Conservation (phyloP, 2,888 invertebrate species). For the Anthophora plumipes region DNA sequence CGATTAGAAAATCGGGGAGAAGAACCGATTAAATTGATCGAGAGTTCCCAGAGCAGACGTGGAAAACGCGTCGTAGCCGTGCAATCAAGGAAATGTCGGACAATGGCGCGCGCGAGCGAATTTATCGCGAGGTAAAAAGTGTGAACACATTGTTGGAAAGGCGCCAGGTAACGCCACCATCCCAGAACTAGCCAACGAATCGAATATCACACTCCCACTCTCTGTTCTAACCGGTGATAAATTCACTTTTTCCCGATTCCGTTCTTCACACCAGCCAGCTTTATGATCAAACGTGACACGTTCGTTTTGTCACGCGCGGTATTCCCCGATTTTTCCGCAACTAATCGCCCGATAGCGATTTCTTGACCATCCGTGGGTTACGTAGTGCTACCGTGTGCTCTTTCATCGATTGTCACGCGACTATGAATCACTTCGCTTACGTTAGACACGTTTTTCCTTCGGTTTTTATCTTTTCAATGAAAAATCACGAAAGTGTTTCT, state of each 20-base stretch:
- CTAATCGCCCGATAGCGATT: not conserved
- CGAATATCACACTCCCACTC: slow-evolving; percentile 28
- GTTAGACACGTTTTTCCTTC: not conserved
- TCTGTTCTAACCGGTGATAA: slow-evolving; percentile 18
- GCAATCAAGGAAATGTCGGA: slow-evolving; percentile 28
- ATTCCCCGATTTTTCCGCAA: not conserved
- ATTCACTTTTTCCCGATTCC: slow-evolving; percentile 17
- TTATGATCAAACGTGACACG: slow-evolving; percentile 1
- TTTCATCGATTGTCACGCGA: slow-evolving; percentile 15
- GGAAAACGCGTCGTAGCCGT: slow-evolving; percentile 42
- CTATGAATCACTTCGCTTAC: not conserved
- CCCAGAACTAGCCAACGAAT: slow-evolving; percentile 17
- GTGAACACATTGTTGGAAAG: slow-evolving; percentile 75
- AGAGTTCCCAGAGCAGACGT: not conserved
- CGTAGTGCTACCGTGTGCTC: slow-evolving; percentile 10
- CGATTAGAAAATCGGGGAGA: too few relatives aligned
- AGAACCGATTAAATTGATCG: too few relatives aligned
- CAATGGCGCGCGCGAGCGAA: slow-evolving; percentile 46
- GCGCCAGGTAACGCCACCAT: slow-evolving; percentile 68
- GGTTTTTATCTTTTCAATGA: not conserved
- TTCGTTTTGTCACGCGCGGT: not conserved
- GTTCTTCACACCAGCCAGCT: slow-evolving; percentile 6
- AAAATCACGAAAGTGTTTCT: too few relatives aligned
- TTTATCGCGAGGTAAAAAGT: slow-evolving; percentile 70
- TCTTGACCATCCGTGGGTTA: slow-evolving; percentile 50